Percentiles rank a stretch among this genome's conserved stretches.
Conservation (phyloP, 2,797 vertebrate species). For the Ambastaia sidthimunki region DNA sequence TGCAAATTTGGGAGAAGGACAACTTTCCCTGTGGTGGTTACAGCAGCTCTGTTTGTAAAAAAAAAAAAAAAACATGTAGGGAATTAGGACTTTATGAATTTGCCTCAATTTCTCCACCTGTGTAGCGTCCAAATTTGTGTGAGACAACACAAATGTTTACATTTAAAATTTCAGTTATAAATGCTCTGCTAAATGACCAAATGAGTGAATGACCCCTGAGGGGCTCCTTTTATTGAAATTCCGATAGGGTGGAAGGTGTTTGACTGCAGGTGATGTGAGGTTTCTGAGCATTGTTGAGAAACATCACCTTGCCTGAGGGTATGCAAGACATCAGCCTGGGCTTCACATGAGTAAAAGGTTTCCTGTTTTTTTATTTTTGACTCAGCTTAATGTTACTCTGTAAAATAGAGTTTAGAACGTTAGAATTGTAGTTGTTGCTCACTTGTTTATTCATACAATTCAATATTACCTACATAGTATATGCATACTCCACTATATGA, state of each 20-base stretch:
- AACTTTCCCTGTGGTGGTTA: neutral
- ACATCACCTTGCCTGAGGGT: neutral
- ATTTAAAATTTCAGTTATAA: neutral
- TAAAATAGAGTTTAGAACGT: neutral
- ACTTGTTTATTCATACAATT: neutral
- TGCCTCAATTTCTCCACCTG: neutral
- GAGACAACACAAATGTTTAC: neutral
- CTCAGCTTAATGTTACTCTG: neutral
- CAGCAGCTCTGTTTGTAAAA: neutral
- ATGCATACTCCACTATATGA: no score
- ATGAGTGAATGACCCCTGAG: neutral
- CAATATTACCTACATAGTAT: no score
- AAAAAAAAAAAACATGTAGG: neutral
- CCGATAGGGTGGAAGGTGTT: constrained; percentile 1
- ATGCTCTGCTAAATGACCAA: neutral
- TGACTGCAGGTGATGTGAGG: neutral
- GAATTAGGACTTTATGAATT: neutral
- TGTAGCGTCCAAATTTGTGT: neutral
- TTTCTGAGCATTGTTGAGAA: neutral
- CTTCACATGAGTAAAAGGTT: neutral
- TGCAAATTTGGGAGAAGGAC: neutral
- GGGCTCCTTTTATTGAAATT: constrained; percentile 3
- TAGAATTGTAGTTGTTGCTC: neutral
- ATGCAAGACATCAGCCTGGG: neutral
- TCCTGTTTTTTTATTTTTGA: neutral